phyloP scores from a whole-genome alignment of 1,140 invertebrate genomes.

The Zaprionus africanus region DNA sequence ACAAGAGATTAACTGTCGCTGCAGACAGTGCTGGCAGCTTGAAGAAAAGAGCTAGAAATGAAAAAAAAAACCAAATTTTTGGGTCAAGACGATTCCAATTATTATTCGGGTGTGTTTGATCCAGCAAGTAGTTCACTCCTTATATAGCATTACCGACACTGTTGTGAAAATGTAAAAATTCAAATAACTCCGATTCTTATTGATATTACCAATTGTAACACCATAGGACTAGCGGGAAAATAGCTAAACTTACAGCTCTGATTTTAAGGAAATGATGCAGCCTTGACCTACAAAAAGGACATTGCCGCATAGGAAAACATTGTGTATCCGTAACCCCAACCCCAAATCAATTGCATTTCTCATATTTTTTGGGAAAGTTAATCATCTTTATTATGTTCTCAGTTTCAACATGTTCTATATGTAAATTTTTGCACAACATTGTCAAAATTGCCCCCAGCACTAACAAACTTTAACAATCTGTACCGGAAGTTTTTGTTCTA shows the following conservation, averaged over 20 bases:
- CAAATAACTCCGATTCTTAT: no score
- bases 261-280: neutral
- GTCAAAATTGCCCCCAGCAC: constrained; percentile 14
- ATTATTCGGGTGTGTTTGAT: no score
- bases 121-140: no score
- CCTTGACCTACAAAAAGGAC: neutral
- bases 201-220: no score
- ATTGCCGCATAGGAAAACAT: neutral
- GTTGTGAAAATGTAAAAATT: no score
- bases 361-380: constrained; percentile 19
- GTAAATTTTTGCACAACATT: constrained; percentile 26
- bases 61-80: no score
- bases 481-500: constrained; percentile 18
- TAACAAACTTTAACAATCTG: constrained; percentile 35
- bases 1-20: neutral
- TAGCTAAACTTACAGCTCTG: neutral
- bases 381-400: constrained; percentile 29
- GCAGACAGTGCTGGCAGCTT: neutral
- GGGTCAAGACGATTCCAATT: no score
- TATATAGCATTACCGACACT: no score
- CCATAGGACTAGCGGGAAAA: neutral
- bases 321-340: neutral
- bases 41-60: no score
- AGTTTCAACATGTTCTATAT: constrained; percentile 20
- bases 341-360: neutral